phyloP scores from a whole-genome alignment of 2,113 vertebrate species.

The Maccullochella peelii region DNA sequence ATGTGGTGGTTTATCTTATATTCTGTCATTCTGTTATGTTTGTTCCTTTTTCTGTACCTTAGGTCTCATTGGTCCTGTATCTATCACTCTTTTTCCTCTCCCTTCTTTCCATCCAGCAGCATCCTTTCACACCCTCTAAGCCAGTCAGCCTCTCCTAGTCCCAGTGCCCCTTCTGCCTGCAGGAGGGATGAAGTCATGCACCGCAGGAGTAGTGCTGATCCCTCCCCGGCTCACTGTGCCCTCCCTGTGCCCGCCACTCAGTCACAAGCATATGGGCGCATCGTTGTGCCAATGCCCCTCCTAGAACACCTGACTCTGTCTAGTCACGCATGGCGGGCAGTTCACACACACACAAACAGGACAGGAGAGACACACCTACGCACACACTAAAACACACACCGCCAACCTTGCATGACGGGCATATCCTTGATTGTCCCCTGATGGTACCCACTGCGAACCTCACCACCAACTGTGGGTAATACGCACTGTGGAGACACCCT shows the following conservation, averaged over 20 bases:
- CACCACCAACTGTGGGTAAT: conserved; percentile 65
- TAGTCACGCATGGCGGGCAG: conserved; percentile 67
- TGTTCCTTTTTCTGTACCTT: not conserved
- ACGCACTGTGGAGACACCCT: conserved; percentile 43
- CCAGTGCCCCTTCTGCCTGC: conserved; percentile 55
- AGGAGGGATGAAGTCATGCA: conserved; percentile 75
- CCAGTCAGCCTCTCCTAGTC: conserved; percentile 43
- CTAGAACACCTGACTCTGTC: conserved; percentile 77
- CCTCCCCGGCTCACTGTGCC: conserved; percentile 49
- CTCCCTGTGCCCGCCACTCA: conserved; percentile 65
- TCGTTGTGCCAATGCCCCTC: conserved; percentile 70
- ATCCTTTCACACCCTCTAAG: conserved; percentile 52
- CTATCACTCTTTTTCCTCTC: not conserved
- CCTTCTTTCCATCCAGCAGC: conserved; percentile 39
- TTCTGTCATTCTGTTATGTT: not conserved
- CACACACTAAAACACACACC: conserved; percentile 35
- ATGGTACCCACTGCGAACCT: conserved; percentile 52
- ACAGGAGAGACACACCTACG: conserved; percentile 37
- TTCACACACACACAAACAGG: conserved; percentile 24
- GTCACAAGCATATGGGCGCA: conserved; percentile 69
- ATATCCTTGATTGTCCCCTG: conserved; percentile 76
- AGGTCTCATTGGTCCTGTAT: not conserved
- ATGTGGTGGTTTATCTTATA: not conserved
- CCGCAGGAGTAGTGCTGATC: conserved; percentile 48
- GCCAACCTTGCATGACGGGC: conserved; percentile 77